Conservation (phyloP, 2,797 vertebrate species). For the Sorex maritimensis region DNA sequence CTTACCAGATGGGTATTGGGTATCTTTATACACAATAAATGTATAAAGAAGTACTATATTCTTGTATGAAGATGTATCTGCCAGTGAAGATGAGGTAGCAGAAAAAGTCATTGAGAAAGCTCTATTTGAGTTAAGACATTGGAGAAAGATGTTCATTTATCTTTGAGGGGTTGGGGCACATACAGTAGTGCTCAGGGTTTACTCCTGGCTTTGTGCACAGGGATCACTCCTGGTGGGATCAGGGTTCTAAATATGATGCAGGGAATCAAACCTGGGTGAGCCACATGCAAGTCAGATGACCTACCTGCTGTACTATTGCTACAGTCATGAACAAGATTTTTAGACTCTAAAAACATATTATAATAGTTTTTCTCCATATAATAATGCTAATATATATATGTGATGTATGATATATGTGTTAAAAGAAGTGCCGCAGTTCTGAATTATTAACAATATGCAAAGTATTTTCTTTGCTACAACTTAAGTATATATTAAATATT, state of each 20-base stretch:
- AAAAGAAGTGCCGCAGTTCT: background rate
- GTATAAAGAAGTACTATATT: background rate
- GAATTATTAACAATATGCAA: background rate
- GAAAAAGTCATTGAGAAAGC: background rate
- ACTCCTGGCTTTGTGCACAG: too few species aligned
- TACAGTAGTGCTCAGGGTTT: too few species aligned
- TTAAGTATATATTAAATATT: background rate
- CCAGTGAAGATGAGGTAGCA: background rate
- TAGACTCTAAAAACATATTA: background rate
- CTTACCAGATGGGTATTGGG: too few species aligned
- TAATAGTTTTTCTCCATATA: background rate
- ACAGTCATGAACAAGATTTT: background rate
- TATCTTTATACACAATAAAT: background rate
- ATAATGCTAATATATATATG: background rate
- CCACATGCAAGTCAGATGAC: too few species aligned
- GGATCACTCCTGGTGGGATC: too few species aligned
- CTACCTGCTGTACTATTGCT: too few species aligned
- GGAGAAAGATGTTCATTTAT: background rate
- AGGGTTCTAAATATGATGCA: too few species aligned
- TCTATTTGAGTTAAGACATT: background rate
- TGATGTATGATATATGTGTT: background rate
- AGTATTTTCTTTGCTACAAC: background rate
- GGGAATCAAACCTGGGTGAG: too few species aligned
- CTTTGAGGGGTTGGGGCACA: too few species aligned
- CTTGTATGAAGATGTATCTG: background rate